phyloP scores from a whole-genome alignment of 2,888 invertebrate species.

The Brachyptera risi region DNA sequence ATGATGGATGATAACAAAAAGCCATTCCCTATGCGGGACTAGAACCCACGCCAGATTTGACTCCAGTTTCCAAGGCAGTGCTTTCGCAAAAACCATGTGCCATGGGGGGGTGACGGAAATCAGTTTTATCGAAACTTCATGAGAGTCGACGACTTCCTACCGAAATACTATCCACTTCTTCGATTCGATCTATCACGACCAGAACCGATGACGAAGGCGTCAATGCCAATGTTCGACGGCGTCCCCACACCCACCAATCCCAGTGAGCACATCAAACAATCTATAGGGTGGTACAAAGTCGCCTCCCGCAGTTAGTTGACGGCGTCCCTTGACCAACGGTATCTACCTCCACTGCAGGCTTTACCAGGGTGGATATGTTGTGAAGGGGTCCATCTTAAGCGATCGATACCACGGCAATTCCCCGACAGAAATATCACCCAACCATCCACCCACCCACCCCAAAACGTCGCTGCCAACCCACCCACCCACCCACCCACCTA shows the following conservation, averaged over 20 bases:
- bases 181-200: no score
- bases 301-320: background rate
- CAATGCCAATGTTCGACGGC: background rate
- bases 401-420: constrained; percentile 31
- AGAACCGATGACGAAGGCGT: no score
- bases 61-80: no score
- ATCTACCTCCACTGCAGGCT: background rate
- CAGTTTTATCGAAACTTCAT: no score
- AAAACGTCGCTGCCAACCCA: constrained; percentile 19
- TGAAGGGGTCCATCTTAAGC: constrained; percentile 29
- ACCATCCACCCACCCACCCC: constrained; percentile 13
- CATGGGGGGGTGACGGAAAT: no score
- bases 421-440: constrained; percentile 18
- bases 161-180: no score
- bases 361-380: background rate
- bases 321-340: background rate
- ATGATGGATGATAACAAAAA: no score
- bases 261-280: background rate
- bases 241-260: background rate
- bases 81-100: no score
- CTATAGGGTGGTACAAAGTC: background rate
- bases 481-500: constrained; percentile 15
- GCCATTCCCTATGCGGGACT: no score
- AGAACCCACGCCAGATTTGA: no score
- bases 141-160: no score